Evolutionary conservation across 2,113 vertebrate genomes (phyloP).

Genomic region (Struthidea cinerea): DNA sequence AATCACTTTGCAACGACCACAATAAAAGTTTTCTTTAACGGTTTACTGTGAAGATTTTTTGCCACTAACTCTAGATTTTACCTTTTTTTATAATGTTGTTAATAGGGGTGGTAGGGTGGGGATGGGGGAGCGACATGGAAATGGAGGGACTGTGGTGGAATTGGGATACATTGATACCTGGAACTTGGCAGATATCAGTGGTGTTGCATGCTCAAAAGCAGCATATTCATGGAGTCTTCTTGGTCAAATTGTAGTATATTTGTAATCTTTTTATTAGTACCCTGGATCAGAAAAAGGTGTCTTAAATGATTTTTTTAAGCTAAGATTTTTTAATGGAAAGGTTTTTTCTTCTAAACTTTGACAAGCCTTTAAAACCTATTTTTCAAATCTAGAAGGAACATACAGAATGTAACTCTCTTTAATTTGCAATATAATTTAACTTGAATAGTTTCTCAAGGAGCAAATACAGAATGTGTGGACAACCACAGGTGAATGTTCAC

Average conservation of each 20-base stretch:
- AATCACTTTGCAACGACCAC: background rate
- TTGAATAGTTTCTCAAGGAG: conserved; percentile 65
- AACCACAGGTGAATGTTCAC: conserved; percentile 57
- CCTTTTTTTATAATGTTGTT: conserved; percentile 69
- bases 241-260: conserved; percentile 63
- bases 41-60: conserved; percentile 83
- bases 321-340: conserved; percentile 56
- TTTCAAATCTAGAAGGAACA: conserved; percentile 60
- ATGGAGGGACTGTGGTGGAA: background rate
- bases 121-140: background rate
- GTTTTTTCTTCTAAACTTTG: conserved; percentile 63
- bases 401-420: conserved; percentile 53
- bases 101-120: background rate
- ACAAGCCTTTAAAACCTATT: conserved; percentile 65
- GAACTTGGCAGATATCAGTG: conserved; percentile 34
- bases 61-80: conserved; percentile 76
- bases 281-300: conserved; percentile 49
- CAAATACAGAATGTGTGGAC: conserved; percentile 58
- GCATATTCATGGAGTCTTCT: conserved; percentile 53
- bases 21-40: conserved; percentile 45
- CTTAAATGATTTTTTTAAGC: conserved; percentile 68
- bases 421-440: conserved; percentile 51
- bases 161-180: conserved; percentile 40
- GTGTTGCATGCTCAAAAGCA: conserved; percentile 60
- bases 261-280: conserved; percentile 66